phyloP scores from a whole-genome alignment of 2,888 invertebrate genomes.

The Drosophila histrio region DNA sequence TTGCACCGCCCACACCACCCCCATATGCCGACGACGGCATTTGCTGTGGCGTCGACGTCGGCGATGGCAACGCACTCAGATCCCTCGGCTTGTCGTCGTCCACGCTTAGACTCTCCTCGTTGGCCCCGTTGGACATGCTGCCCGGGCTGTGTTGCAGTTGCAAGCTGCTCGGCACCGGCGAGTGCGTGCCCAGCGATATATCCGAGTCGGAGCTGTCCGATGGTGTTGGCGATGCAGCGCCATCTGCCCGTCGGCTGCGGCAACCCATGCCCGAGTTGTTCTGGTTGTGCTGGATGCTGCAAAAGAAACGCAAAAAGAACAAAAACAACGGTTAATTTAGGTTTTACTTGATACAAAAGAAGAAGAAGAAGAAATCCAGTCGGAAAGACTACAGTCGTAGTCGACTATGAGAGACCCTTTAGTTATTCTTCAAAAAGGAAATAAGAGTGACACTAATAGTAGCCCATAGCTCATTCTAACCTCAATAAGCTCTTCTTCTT shows the following conservation, averaged over 20 bases:
- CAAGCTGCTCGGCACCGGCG: slow-evolving; percentile 84
- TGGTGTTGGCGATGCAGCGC: slow-evolving; percentile 82
- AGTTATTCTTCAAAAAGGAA: too few species aligned
- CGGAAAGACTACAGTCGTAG: too few species aligned
- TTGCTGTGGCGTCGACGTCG: slow-evolving; percentile 59
- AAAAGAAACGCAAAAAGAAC: too few species aligned
- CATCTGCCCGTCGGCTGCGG: slow-evolving; percentile 81
- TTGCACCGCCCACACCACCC: slow-evolving; percentile 24
- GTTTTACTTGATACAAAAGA: too few species aligned
- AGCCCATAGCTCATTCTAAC: too few species aligned
- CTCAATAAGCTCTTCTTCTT: too few species aligned
- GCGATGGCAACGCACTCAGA: slow-evolving; percentile 75
- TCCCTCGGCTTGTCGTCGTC: slow-evolving; percentile 84
- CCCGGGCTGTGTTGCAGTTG: slow-evolving; percentile 84
- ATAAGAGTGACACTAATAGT: too few species aligned
- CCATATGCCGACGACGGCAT: slow-evolving; percentile 60
- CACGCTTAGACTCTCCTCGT: slow-evolving; percentile 83
- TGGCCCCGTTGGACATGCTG: slow-evolving; percentile 84
- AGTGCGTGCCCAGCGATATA: slow-evolving; percentile 84
- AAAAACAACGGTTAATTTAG: too few species aligned
- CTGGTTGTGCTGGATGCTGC: slow-evolving; percentile 84
- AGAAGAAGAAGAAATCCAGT: too few species aligned
- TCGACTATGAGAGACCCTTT: too few species aligned
- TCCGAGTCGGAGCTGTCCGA: slow-evolving; percentile 84
- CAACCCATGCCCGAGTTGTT: slow-evolving; percentile 82